phyloP scores from a whole-genome alignment of 2,888 invertebrate genomes.

The Autographa pulchrina region DNA sequence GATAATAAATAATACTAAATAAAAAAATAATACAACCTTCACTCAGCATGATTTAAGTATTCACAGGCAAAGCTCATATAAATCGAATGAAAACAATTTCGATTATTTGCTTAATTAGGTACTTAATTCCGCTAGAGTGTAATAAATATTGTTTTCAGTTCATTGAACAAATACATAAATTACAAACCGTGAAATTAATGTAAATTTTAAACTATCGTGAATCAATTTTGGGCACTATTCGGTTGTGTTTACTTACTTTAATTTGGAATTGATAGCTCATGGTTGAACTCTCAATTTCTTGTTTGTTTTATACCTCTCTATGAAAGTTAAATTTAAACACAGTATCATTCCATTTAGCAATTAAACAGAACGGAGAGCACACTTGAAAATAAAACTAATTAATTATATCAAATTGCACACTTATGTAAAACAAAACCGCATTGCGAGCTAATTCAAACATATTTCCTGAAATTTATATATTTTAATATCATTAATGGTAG shows the following conservation, averaged over 20 bases:
- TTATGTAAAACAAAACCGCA: background rate
- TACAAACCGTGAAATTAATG: background rate
- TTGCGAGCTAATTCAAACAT: background rate
- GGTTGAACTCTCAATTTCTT: background rate
- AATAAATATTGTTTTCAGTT: conserved; percentile 3
- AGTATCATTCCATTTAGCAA: background rate
- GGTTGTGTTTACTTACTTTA: background rate
- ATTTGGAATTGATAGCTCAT: background rate
- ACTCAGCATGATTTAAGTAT: background rate
- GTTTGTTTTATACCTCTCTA: background rate
- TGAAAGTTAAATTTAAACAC: background rate
- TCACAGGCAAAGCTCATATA: background rate
- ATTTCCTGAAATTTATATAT: background rate
- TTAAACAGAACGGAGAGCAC: background rate
- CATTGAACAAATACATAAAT: conserved; percentile 6
- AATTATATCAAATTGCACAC: background rate
- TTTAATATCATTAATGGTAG: conserved; percentile 1
- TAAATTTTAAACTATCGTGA: background rate
- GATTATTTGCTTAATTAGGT: conserved; percentile 5
- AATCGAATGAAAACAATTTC: background rate
- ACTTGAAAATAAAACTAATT: background rate
- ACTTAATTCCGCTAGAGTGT: background rate
- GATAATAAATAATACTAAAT: too few relatives aligned
- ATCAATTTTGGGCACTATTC: background rate
- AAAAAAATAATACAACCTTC: too few relatives aligned